Percentiles rank a stretch among this genome's conserved stretches.
Conservation (phyloP, 2,888 invertebrate species). For the Drosophila siamana region DNA sequence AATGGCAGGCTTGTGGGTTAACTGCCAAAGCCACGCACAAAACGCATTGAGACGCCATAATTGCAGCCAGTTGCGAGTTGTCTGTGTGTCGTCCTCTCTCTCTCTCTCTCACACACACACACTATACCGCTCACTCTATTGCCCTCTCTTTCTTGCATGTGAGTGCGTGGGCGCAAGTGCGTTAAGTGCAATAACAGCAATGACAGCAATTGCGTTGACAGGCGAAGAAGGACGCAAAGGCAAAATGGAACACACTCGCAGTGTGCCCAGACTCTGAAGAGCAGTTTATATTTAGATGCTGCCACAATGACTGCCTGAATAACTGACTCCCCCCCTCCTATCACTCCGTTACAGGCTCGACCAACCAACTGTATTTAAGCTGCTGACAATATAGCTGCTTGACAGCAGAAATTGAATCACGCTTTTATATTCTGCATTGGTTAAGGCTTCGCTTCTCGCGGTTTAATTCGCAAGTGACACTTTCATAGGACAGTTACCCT, state of each 20-base stretch:
- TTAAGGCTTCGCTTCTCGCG: too few species aligned
- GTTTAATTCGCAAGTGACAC: too few species aligned
- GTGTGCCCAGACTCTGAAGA: conserved; percentile 40
- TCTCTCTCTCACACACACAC: too few species aligned
- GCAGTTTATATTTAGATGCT: conserved; percentile 74
- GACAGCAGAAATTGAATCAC: background rate
- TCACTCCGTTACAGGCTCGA: background rate
- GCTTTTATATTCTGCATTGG: too few species aligned
- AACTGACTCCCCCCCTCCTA: conserved; percentile 3
- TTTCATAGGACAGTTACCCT: too few species aligned
- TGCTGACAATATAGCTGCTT: background rate
- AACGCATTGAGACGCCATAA: conserved; percentile 78
- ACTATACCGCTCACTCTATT: too few species aligned
- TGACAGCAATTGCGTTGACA: conserved; percentile 76
- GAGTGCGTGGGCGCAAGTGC: conserved; percentile 63
- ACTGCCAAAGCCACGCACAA: conserved; percentile 78
- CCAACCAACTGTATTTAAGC: background rate
- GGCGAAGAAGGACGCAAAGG: conserved; percentile 41
- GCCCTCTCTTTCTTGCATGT: background rate
- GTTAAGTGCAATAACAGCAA: conserved; percentile 79
- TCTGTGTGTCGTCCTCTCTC: conserved; percentile 6
- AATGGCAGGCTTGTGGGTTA: conserved; percentile 58
- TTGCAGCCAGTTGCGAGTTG: conserved; percentile 74
- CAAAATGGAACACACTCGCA: conserved; percentile 57
- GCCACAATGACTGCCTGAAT: conserved; percentile 46